These are phyloP conservation scores for Aleiodes leptofemur DNA, from an alignment of 2,888 invertebrate species.

Conservation along the genomic window DNA sequence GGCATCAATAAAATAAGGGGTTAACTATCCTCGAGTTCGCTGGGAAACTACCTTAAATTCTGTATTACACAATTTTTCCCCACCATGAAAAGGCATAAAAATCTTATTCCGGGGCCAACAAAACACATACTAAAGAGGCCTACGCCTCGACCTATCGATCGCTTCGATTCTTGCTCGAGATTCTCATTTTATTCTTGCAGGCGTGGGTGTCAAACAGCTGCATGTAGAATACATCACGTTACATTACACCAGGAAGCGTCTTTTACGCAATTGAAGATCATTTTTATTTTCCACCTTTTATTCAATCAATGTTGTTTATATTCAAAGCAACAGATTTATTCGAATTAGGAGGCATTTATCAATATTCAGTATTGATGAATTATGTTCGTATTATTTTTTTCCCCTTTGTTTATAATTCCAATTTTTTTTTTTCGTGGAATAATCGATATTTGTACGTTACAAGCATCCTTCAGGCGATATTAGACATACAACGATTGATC, in stretches of 20 bases:
- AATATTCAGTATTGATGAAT: no score
- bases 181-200: neutral
- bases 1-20: no score
- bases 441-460: neutral
- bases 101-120: constrained; percentile 39
- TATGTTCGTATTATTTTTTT: neutral
- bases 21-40: no score
- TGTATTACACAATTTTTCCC: neutral
- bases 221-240: constrained; percentile 3
- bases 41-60: neutral
- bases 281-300: neutral
- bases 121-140: constrained; percentile 26
- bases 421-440: neutral
- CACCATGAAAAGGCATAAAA: constrained; percentile 11
- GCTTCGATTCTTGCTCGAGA: constrained; percentile 23
- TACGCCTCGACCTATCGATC: constrained; percentile 43
- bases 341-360: no score
- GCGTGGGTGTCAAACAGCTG: constrained; percentile 12
- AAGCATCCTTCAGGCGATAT: constrained; percentile 6
- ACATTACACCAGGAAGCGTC: constrained; percentile 26
- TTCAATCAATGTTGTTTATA: constrained; percentile 8
- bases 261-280: constrained; percentile 1
- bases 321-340: neutral
- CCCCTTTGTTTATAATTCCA: neutral
- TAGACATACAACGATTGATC: constrained; percentile 23